These are phyloP conservation scores for Archocentrus centrarchus DNA, from an alignment of 2,113 vertebrate genomes.

Conservation along the genomic window DNA sequence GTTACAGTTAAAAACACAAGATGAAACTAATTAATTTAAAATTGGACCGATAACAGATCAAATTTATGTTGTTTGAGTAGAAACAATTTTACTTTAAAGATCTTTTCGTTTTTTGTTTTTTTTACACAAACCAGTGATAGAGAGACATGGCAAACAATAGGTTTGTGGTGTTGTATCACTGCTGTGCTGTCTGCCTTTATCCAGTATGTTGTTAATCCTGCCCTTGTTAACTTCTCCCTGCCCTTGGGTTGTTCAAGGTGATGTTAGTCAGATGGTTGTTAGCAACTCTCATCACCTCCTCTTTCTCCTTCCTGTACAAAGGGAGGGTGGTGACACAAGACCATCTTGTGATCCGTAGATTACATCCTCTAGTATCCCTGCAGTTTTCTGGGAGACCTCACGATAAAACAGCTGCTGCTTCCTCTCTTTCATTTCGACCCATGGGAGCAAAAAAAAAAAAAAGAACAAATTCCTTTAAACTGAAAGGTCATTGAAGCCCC, in stretches of 20 bases:
- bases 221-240: not conserved
- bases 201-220: not conserved
- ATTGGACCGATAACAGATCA: not conserved
- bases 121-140: not conserved
- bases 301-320: not conserved
- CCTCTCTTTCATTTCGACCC: slow-evolving; percentile 14
- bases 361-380: slow-evolving; percentile 15
- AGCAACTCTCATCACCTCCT: not conserved
- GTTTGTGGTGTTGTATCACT: not conserved
- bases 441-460: slow-evolving; percentile 33
- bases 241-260: slow-evolving; percentile 28
- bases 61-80: not conserved
- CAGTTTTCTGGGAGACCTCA: slow-evolving; percentile 27
- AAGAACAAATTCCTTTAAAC: not conserved
- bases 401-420: slow-evolving; percentile 51
- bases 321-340: slow-evolving; percentile 24
- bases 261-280: slow-evolving; percentile 41
- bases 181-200: not conserved
- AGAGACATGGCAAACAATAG: not conserved
- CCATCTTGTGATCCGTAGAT: slow-evolving; percentile 42
- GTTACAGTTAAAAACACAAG: not conserved
- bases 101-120: not conserved
- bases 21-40: not conserved
- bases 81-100: not conserved
- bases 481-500: slow-evolving; percentile 6